Evolutionary conservation across 2,113 vertebrate species (phyloP), one percentile per base, ranked within the genome.

Genomic region (Platysternon megacephalum): DNA sequence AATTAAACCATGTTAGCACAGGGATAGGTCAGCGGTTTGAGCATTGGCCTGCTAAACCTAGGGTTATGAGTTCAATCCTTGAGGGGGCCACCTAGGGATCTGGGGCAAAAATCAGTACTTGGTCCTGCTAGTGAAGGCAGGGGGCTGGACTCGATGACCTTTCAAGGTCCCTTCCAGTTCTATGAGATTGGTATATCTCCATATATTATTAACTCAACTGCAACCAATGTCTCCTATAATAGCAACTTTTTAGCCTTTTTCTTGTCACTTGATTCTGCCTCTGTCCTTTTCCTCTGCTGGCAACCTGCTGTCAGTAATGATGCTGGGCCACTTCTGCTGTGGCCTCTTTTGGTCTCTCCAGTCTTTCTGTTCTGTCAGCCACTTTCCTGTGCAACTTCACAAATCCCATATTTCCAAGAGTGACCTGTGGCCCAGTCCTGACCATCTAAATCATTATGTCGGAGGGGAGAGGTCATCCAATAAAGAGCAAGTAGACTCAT

Each of bases 321-420:
- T 42, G 4, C 5, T 83, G 28, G 78, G 8, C 28, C 26, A 65
- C 0, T 72, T 86, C 29, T 13, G 16, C 35, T n/a, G 3, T 82
- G 80, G 4, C 4, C 16, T 82, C 2, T 83, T 58, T 61, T 65
- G 14, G 58, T 65, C 14, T 65, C 3, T 1, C 4, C 2, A 0
- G 8, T 0, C 0, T 49, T 5, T 74, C 1, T 79, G 3, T 42
- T 94, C 81, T 0, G 21, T 76, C 76, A 56, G 4, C 0, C n/a
- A n/a, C 6, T 76, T 87, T 11, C 76, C 32, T 79, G 12, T 86
- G 16, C 53, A 61, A 4, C 82, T 85, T 87, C 8, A 19, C 29
- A 87, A 74, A 91, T 83, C 1, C n/a, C n/a, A 17, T 65, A 14
- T 32, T 19, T 65, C 32, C 61, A 65, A 65, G 32, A n/a, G 61